These are phyloP conservation scores for Melanophora roralis DNA, from an alignment of 2,888 invertebrate genomes.

Conservation along the genomic window DNA sequence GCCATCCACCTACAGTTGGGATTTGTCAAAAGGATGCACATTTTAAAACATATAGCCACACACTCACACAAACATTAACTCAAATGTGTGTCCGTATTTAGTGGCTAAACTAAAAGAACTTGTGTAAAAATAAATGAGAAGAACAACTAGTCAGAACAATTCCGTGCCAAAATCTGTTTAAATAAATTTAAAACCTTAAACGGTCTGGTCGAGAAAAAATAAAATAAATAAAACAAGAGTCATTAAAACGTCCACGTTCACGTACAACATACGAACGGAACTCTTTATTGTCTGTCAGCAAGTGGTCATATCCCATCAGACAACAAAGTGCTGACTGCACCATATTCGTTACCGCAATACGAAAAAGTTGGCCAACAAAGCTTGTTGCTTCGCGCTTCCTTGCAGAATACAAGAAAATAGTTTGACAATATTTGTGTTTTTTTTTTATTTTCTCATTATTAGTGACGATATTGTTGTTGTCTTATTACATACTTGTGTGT, in stretches of 20 bases:
- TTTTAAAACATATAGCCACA: background rate
- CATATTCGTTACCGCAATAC: conserved; percentile 60
- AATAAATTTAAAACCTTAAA: conserved; percentile 65
- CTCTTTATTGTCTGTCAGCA: conserved; percentile 62
- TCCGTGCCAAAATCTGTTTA: conserved; percentile 60
- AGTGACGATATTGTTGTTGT: conserved; percentile 27
- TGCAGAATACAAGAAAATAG: conserved; percentile 38
- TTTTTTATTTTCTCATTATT: background rate
- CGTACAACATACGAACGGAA: conserved; percentile 56
- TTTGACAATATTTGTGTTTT: conserved; percentile 30
- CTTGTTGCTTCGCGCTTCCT: conserved; percentile 64
- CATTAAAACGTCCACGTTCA: conserved; percentile 40
- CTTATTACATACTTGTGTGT: conserved; percentile 37
- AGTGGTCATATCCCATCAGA: conserved; percentile 63
- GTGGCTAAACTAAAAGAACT: conserved; percentile 21
- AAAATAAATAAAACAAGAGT: background rate
- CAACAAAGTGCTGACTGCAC: conserved; percentile 56
- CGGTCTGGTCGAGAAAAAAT: conserved; percentile 59
- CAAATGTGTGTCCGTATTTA: conserved; percentile 34
- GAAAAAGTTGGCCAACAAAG: conserved; percentile 59
- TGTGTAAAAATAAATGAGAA: conserved; percentile 36
- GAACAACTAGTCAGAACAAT: conserved; percentile 50
- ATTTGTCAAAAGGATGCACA: conserved; percentile 36
- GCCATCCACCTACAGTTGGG: conserved; percentile 49
- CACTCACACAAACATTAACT: background rate